Conservation (phyloP, 2,113 vertebrate species). For the Actenoides lindsayi region DNA sequence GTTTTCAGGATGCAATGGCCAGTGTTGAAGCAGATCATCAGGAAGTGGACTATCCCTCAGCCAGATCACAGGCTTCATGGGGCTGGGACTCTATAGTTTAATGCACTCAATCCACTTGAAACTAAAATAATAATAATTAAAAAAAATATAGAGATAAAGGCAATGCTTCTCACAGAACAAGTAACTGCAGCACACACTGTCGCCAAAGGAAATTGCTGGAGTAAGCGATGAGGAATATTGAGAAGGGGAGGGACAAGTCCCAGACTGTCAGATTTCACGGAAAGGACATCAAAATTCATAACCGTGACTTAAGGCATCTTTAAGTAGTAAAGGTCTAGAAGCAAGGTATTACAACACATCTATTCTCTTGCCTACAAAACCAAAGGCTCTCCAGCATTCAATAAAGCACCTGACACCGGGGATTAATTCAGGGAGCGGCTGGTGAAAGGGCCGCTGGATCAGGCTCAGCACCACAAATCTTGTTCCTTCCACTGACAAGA, state of each 20-base stretch:
- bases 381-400: not conserved
- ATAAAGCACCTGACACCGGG: not conserved
- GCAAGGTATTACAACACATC: not conserved
- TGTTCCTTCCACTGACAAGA: not conserved
- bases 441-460: not conserved
- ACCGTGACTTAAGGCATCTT: not conserved
- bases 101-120: not conserved
- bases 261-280: not conserved
- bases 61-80: fast-evolving
- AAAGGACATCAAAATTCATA: not conserved
- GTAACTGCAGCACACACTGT: not conserved
- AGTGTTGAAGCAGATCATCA: not conserved
- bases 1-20: not conserved
- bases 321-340: not conserved
- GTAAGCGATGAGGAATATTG: not conserved
- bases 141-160: not conserved
- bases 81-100: not conserved
- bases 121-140: not conserved
- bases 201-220: not conserved
- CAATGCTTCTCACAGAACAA: not conserved
- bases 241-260: not conserved
- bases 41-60: not conserved
- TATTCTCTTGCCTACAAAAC: not conserved
- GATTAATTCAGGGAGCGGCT: not conserved
- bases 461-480: not conserved